These are phyloP conservation scores for Rhagologus leucostigma DNA, from an alignment of 2,113 vertebrate species.

Conservation along the genomic window DNA sequence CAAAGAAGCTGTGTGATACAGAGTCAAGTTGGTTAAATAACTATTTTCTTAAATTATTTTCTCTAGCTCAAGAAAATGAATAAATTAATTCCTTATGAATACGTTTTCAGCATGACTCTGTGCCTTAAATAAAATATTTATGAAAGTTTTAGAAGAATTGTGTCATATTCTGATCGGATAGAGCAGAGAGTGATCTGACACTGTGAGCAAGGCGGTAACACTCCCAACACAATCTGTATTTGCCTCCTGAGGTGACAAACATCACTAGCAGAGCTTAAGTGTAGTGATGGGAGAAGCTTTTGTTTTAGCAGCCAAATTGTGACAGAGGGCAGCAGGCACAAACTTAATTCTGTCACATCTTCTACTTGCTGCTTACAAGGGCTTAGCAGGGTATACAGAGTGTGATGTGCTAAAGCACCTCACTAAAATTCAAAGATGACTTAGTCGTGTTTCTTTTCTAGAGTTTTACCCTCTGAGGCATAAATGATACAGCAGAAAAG, in stretches of 20 bases:
- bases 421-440: background rate
- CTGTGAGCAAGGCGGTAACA: background rate
- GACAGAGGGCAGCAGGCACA: background rate
- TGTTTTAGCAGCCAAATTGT: background rate
- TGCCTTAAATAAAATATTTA: background rate
- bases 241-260: background rate
- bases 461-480: background rate
- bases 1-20: background rate
- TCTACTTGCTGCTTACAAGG: background rate
- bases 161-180: background rate
- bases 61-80: background rate
- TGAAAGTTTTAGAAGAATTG: background rate
- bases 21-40: background rate
- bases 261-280: background rate
- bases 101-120: background rate
- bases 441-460: background rate
- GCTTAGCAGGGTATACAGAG: background rate
- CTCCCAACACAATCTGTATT: background rate
- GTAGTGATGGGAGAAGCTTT: background rate
- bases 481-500: background rate
- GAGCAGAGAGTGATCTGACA: background rate
- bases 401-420: background rate
- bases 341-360: background rate
- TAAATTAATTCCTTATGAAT: background rate
- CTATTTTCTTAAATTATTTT: background rate